Base-by-base conservation (phyloP, 2,888 invertebrate species). In the Hypolimnas misippus region DNA sequence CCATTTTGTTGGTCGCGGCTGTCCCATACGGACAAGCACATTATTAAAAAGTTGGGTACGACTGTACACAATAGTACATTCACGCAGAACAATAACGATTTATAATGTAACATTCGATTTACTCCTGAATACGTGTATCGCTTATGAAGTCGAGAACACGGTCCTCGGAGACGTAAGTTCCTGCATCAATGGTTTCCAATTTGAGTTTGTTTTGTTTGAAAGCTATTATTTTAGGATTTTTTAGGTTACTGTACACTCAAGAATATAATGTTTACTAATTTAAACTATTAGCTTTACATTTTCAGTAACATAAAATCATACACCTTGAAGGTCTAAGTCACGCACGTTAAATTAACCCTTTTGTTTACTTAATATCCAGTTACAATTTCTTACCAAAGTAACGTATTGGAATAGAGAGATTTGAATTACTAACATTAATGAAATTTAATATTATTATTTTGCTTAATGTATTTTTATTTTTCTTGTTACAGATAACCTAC, bases 401-500 rank as follows among this genome's bases (percentile, higher is more conserved):
- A n/a, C n/a, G n/a, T n/a, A n/a, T n/a, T n/a, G n/a, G n/a, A n/a
- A n/a, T n/a, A n/a, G n/a, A n/a, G n/a, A n/a, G n/a, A n/a, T n/a
- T n/a, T n/a, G n/a, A n/a, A n/a, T n/a, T n/a, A n/a, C n/a, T n/a
- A n/a, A n/a, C n/a, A n/a, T n/a, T n/a, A n/a, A n/a, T n/a, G n/a
- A n/a, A n/a, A n/a, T n/a, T n/a, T n/a, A n/a, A n/a, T n/a, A n/a
- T n/a, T n/a, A n/a, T n/a, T n/a, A n/a, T n/a, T n/a, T n/a, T n/a
- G n/a, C n/a, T n/a, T n/a, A 19, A 3, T 6, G 2, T n/a, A n/a
- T n/a, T 21, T 21, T 55, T 55, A 12, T 38, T 63, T 58, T 46
- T 31, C 10, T 74, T 73, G 72, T 74, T 74, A 42, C 74, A 74
- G 74, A n/a, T n/a, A n/a, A 53, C 21, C 50, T 14, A 33, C 57